Evolutionary conservation across 2,797 vertebrate genomes (phyloP).

Genomic region (Allobates femoralis): DNA sequence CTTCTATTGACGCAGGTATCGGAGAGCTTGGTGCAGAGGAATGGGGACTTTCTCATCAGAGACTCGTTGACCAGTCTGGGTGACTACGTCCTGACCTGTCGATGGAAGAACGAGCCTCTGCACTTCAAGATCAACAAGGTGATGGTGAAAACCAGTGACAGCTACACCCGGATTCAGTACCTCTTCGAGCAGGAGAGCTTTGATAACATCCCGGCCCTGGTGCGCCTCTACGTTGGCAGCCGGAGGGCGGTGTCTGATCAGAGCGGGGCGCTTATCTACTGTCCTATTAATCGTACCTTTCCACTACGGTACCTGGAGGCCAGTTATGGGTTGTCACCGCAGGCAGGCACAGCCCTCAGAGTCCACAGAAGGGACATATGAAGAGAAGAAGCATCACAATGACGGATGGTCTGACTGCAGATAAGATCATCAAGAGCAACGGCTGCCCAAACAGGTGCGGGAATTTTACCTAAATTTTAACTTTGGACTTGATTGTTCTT

Average conservation of each 20-base stretch:
- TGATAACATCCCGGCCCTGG: constrained; percentile 89
- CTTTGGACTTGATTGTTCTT: background rate
- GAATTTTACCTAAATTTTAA: background rate
- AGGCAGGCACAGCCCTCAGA: constrained; percentile 81
- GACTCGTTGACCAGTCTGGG: constrained; percentile 91
- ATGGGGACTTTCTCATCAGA: constrained; percentile 93
- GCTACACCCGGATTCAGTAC: constrained; percentile 87
- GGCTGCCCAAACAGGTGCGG: constrained; percentile 88
- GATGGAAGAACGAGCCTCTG: constrained; percentile 90
- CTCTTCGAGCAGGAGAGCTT: constrained; percentile 92
- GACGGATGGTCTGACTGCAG: constrained; percentile 90
- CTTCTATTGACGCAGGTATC: constrained; percentile 81
- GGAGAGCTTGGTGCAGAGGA: constrained; percentile 89
- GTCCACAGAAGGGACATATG: constrained; percentile 87
- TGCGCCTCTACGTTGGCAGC: constrained; percentile 90
- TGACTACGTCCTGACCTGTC: constrained; percentile 92
- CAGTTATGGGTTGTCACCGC: constrained; percentile 88
- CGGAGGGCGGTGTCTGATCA: constrained; percentile 87
- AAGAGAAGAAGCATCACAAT: constrained; percentile 96
- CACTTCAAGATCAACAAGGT: constrained; percentile 98
- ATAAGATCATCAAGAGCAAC: constrained; percentile 86
- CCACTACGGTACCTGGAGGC: constrained; percentile 97
- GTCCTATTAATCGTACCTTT: constrained; percentile 93
- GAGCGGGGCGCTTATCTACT: constrained; percentile 90
- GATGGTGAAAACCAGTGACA: constrained; percentile 88